Evolutionary conservation across 2,888 invertebrate genomes (phyloP).

Genomic region (Tinea semifulvella): DNA sequence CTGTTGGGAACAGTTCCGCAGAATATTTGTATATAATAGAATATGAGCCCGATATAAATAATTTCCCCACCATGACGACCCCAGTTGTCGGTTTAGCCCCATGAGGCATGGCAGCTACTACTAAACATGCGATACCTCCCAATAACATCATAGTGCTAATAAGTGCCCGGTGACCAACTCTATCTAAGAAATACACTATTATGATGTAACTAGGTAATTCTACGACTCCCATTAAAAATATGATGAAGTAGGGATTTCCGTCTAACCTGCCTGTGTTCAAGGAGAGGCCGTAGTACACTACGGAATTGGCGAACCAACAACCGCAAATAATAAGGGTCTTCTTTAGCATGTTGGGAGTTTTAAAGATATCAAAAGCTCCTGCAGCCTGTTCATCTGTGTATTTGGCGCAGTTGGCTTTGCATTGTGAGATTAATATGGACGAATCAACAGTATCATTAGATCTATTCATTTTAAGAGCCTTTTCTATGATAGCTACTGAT

Average conservation of each 20-base stretch:
- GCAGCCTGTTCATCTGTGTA: constrained; percentile 59
- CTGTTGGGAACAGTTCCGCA: constrained; percentile 87
- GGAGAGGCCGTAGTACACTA: constrained; percentile 86
- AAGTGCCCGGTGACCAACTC: constrained; percentile 77
- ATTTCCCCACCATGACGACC: constrained; percentile 81
- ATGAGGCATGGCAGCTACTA: constrained; percentile 74
- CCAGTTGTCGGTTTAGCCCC: constrained; percentile 69
- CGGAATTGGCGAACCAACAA: constrained; percentile 87
- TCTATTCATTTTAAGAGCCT: constrained; percentile 76
- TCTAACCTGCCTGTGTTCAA: constrained; percentile 80
- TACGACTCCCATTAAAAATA: constrained; percentile 81
- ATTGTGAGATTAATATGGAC: constrained; percentile 70
- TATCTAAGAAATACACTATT: constrained; percentile 79
- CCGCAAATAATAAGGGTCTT: constrained; percentile 84
- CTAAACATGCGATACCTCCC: constrained; percentile 80
- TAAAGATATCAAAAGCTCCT: constrained; percentile 78
- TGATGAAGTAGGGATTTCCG: constrained; percentile 82
- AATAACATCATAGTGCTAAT: constrained; percentile 81
- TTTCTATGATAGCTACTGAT: constrained; percentile 77
- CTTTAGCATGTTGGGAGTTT: constrained; percentile 77
- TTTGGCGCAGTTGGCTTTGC: constrained; percentile 59
- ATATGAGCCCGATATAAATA: constrained; percentile 85
- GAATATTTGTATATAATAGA: constrained; percentile 89
- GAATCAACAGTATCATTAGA: constrained; percentile 70
- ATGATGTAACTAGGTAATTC: constrained; percentile 83